These are phyloP conservation scores for Drosophila melanosoma DNA, from an alignment of 2,888 invertebrate species.

Conservation along the genomic window DNA sequence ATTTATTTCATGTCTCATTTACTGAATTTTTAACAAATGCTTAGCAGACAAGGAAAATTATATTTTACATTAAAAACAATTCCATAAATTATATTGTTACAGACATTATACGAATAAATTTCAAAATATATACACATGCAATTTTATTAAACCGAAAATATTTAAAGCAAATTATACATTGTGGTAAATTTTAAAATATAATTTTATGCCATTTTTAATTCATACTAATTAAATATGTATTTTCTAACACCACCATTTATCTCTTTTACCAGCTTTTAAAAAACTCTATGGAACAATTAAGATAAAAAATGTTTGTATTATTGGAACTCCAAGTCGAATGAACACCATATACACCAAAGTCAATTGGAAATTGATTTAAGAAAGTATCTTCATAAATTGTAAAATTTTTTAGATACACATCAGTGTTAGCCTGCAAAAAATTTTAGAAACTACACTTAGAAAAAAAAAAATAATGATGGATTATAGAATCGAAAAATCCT, in stretches of 20 bases:
- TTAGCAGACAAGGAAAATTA: no score
- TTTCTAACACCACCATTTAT: background rate
- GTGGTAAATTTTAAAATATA: accelerated
- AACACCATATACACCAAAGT: background rate
- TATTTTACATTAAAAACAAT: background rate
- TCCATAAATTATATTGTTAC: background rate
- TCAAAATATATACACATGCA: background rate
- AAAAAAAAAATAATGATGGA: background rate
- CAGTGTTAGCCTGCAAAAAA: background rate
- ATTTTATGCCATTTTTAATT: background rate
- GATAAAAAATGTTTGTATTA: background rate
- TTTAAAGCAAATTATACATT: background rate
- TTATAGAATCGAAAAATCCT: background rate
- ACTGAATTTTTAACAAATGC: no score
- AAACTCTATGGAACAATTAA: background rate
- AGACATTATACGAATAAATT: background rate
- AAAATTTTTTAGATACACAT: background rate
- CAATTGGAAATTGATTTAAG: background rate
- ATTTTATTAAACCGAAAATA: background rate
- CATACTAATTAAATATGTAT: background rate
- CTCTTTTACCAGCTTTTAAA: background rate
- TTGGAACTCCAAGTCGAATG: background rate
- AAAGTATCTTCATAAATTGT: background rate
- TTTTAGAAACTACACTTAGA: background rate
- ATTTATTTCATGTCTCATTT: no score